Conservation (phyloP, 2,797 vertebrate species). For the Malurus leucopterus region DNA sequence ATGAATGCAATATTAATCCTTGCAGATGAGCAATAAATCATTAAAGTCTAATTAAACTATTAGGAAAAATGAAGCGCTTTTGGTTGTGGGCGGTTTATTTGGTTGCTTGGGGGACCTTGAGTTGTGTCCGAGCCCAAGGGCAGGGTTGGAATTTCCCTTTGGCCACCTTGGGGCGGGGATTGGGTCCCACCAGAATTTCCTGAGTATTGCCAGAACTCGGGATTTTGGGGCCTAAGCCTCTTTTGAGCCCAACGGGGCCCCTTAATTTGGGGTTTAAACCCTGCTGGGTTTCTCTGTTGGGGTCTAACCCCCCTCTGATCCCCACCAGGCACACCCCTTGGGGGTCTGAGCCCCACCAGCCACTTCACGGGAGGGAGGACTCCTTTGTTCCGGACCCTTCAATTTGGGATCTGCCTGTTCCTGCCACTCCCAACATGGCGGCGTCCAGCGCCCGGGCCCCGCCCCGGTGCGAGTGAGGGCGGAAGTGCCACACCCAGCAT, state of each 20-base stretch:
- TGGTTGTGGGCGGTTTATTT: not conserved
- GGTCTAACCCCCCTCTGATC: not conserved
- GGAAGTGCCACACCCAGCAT: not conserved
- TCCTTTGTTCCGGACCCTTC: accelerated
- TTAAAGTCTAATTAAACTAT: conserved; percentile 75
- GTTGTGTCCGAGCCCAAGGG: accelerated
- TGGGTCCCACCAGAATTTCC: accelerated
- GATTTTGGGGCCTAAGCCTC: not conserved
- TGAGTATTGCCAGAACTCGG: accelerated
- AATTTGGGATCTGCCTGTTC: accelerated
- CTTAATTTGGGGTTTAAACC: not conserved
- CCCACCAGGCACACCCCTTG: accelerated
- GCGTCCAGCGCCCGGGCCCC: accelerated
- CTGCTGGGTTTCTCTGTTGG: accelerated
- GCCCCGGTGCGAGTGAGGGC: not conserved
- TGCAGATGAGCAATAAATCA: conserved; percentile 82
- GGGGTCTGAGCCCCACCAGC: not conserved
- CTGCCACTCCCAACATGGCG: conserved; percentile 20
- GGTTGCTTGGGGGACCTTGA: accelerated
- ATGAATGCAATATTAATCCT: conserved; percentile 82
- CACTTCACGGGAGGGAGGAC: accelerated
- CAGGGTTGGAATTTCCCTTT: not conserved
- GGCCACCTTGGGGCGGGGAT: accelerated
- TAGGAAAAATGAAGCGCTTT: not conserved
- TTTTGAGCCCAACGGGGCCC: accelerated